Evolutionary conservation across 2,113 vertebrate genomes (phyloP).

Genomic region (Halichoeres trimaculatus): DNA sequence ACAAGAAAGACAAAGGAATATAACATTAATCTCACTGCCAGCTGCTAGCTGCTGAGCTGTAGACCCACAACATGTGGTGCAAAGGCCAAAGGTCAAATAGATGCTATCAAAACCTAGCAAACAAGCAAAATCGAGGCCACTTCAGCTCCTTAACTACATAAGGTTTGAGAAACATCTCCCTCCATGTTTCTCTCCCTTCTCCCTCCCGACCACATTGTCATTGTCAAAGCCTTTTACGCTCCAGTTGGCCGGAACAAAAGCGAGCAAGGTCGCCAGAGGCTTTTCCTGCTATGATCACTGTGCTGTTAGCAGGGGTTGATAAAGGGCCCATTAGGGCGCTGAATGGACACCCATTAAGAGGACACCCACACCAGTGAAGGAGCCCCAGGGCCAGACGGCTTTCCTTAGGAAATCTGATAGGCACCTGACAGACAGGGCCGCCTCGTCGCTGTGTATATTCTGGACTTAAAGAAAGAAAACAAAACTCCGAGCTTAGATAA

Average conservation of each 20-base stretch:
- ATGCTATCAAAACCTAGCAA: slow-evolving; percentile 48
- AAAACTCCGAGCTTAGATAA: slow-evolving; percentile 19
- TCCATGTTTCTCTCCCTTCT: slow-evolving; percentile 7
- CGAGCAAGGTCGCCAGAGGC: slow-evolving; percentile 62
- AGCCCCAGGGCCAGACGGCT: slow-evolving; percentile 53
- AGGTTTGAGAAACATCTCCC: slow-evolving; percentile 56
- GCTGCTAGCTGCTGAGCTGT: neutral
- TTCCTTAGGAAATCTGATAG: slow-evolving; percentile 52
- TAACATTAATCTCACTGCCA: neutral
- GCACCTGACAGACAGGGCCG: slow-evolving; percentile 40
- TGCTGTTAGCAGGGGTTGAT: slow-evolving; percentile 61
- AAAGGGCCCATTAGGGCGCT: slow-evolving; percentile 76
- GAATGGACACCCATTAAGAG: slow-evolving; percentile 78
- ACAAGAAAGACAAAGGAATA: neutral
- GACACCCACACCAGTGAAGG: slow-evolving; percentile 73
- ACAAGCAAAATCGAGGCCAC: slow-evolving; percentile 50
- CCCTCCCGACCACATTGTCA: slow-evolving; percentile 52
- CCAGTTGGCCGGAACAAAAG: slow-evolving; percentile 78
- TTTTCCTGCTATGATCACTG: slow-evolving; percentile 74
- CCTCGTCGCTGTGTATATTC: neutral
- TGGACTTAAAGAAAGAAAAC: slow-evolving; percentile 2
- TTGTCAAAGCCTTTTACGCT: slow-evolving; percentile 74
- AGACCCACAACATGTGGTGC: neutral
- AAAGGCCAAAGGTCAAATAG: slow-evolving; percentile 51
- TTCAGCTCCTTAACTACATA: slow-evolving; percentile 41